These are phyloP conservation scores for Tenebrio molitor DNA, from an alignment of 1,140 invertebrate genomes.

Conservation along the genomic window DNA sequence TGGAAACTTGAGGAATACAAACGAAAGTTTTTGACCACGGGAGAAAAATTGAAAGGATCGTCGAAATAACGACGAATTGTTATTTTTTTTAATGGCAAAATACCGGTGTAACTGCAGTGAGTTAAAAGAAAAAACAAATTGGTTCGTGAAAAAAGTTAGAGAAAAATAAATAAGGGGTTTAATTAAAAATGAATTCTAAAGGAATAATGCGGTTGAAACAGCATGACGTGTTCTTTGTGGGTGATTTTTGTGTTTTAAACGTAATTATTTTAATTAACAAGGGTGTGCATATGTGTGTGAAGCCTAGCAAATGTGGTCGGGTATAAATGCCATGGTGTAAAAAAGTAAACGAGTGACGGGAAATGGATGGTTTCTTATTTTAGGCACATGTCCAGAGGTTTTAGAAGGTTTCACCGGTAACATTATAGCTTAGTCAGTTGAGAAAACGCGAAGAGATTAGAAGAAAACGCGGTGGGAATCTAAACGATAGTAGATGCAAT, in stretches of 20 bases:
- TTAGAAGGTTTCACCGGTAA: conserved; percentile 41
- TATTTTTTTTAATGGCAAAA: too few relatives aligned
- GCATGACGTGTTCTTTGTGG: neutral
- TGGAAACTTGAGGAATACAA: too few relatives aligned
- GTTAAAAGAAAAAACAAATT: neutral
- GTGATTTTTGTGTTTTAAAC: conserved; percentile 6
- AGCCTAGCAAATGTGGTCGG: conserved; percentile 9
- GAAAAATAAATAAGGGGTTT: neutral
- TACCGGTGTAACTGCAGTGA: too few relatives aligned
- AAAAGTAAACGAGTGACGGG: conserved; percentile 37
- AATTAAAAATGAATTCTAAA: neutral
- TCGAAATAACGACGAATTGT: too few relatives aligned
- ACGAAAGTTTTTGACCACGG: too few relatives aligned
- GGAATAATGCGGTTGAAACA: too few relatives aligned
- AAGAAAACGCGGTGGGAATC: conserved; percentile 4
- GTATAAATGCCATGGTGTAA: conserved; percentile 11
- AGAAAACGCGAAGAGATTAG: conserved; percentile 7
- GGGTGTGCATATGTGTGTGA: conserved; percentile 33
- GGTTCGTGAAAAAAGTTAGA: neutral
- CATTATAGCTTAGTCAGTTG: conserved; percentile 8
- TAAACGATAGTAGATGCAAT: neutral
- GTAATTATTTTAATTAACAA: conserved; percentile 30
- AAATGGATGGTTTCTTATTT: conserved; percentile 42
- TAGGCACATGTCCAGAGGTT: conserved; percentile 42
- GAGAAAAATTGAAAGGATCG: too few relatives aligned